Conservation (phyloP, 2,888 invertebrate species). For the Epistrophella euchroma region DNA sequence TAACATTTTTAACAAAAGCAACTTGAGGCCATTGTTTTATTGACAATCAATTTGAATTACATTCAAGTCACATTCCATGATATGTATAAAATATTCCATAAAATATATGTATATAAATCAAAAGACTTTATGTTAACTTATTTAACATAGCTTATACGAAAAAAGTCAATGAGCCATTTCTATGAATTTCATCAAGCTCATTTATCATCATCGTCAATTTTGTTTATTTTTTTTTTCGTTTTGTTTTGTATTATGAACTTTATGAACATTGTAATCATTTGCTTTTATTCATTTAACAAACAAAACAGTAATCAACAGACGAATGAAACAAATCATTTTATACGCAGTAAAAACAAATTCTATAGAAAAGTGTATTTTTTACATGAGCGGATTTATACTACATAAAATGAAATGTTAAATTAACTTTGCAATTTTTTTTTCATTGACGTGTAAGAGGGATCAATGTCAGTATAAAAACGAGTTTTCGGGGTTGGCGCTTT, state of each 20-base stretch:
- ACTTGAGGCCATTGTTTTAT: slow-evolving; percentile 16
- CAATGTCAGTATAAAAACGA: no score
- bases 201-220: slow-evolving; percentile 24
- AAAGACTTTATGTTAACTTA: slow-evolving; percentile 9
- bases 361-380: background rate
- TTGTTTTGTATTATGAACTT: background rate
- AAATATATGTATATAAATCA: background rate
- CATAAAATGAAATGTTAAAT: no score
- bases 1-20: slow-evolving; percentile 24
- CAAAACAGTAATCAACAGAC: slow-evolving; percentile 63
- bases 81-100: background rate
- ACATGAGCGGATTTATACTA: background rate
- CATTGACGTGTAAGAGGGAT: no score
- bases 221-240: background rate
- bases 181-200: slow-evolving; percentile 45
- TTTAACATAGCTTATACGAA: background rate
- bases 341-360: slow-evolving; percentile 34
- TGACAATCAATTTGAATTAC: slow-evolving; percentile 21
- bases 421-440: no score
- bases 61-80: slow-evolving; percentile 29
- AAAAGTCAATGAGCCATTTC: slow-evolving; percentile 43
- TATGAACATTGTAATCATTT: slow-evolving; percentile 55
- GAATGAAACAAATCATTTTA: slow-evolving; percentile 61
- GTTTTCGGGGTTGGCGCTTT: no score
- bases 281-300: slow-evolving; percentile 52